A percentile compares a stretch with the other conserved stretches of the same genome.
phyloP scores from a whole-genome alignment of 2,888 invertebrate genomes.

The Lithosia quadra region DNA sequence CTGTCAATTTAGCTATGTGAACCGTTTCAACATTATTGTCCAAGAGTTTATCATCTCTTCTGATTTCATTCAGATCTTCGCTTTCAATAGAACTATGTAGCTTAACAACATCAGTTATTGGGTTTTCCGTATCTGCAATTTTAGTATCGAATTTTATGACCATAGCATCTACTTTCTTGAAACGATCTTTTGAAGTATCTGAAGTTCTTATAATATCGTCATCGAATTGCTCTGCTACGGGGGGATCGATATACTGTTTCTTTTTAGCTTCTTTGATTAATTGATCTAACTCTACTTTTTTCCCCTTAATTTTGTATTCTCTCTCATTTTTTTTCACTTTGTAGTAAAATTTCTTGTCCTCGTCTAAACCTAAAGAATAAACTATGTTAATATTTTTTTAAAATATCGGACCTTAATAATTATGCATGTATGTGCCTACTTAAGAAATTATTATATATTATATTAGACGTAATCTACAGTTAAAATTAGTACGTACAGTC shows the following conservation, averaged over 20 bases:
- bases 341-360: conserved; percentile 18
- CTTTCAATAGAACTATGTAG: background rate
- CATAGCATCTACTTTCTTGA: background rate
- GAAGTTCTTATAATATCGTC: background rate
- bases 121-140: background rate
- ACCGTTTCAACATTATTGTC: background rate
- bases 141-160: background rate
- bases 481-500: conserved; percentile 31
- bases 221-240: background rate
- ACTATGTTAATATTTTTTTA: too few relatives aligned
- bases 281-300: conserved; percentile 15
- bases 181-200: background rate
- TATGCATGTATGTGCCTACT: too few relatives aligned
- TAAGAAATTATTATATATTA: too few relatives aligned
- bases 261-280: conserved; percentile 22
- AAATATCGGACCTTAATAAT: too few relatives aligned
- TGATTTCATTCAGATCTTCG: background rate
- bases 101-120: background rate
- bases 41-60: background rate
- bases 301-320: conserved; percentile 19
- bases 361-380: conserved; percentile 7
- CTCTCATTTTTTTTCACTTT: conserved; percentile 20
- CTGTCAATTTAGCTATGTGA: background rate
- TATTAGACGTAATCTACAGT: too few relatives aligned
- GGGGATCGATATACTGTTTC: background rate